Conservation (phyloP, 1,140 invertebrate genomes). For the Atta colombica region DNA sequence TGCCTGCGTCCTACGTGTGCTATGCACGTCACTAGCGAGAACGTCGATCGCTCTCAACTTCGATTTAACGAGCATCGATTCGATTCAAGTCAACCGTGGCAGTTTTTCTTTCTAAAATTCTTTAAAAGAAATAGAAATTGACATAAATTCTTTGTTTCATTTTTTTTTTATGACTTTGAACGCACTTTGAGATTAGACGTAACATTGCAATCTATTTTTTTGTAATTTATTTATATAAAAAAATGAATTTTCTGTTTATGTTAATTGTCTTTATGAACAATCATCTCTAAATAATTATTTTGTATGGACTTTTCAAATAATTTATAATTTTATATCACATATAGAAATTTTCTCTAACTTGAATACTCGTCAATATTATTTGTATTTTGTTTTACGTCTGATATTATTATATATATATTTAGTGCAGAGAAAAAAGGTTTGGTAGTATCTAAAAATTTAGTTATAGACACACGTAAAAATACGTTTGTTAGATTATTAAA, state of each 20-base stretch:
- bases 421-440: no score
- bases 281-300: neutral
- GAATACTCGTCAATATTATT: neutral
- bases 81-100: neutral
- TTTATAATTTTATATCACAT: neutral
- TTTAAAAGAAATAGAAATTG: neutral
- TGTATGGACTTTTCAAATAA: neutral
- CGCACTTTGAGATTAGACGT: neutral
- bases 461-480: no score
- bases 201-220: neutral
- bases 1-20: constrained; percentile 1
- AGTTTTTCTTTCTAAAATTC: neutral
- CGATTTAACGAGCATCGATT: constrained; percentile 48
- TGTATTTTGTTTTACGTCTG: neutral
- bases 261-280: neutral
- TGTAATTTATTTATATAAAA: neutral
- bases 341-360: neutral
- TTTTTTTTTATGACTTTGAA: no score
- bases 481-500: no score
- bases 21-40: neutral
- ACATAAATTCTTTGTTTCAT: neutral
- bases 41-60: constrained; percentile 54
- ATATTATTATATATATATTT: neutral
- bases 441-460: no score
- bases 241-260: neutral